phyloP scores from a whole-genome alignment of 2,888 invertebrate genomes.

The Nebria brevicollis region DNA sequence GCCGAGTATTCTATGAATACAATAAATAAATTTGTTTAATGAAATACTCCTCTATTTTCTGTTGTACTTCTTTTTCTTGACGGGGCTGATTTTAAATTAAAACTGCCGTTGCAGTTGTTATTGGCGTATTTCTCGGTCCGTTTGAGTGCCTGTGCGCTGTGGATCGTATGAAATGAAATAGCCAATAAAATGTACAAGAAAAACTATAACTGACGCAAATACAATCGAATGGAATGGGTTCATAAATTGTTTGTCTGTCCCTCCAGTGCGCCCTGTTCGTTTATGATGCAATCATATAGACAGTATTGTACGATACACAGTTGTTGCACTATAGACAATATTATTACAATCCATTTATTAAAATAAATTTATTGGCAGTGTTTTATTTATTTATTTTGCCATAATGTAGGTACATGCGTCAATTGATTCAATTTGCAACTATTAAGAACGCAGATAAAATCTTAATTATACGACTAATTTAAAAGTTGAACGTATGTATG shows the following conservation, averaged over 20 bases:
- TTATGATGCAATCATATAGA: not conserved
- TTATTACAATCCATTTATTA: too few species aligned
- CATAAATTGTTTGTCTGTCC: not conserved
- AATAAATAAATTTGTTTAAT: conserved; percentile 1
- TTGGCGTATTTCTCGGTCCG: not conserved
- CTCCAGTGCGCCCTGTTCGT: not conserved
- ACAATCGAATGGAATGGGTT: not conserved
- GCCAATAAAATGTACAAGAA: not conserved
- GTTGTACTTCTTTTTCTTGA: not conserved
- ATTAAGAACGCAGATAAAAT: not conserved
- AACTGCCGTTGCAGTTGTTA: not conserved
- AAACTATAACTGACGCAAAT: not conserved
- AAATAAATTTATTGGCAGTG: too few species aligned
- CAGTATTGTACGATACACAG: too few species aligned
- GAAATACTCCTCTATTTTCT: not conserved
- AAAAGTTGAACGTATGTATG: not conserved
- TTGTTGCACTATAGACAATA: too few species aligned
- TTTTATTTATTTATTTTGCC: too few species aligned
- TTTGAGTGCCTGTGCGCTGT: not conserved
- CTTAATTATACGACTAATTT: not conserved
- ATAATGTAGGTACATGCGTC: too few species aligned
- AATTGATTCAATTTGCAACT: not conserved
- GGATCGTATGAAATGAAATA: not conserved
- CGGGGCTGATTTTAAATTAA: not conserved
- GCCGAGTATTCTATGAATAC: not conserved